Evolutionary conservation across 2,888 invertebrate genomes (phyloP).

Genomic region (Ferdinandea cuprea): DNA sequence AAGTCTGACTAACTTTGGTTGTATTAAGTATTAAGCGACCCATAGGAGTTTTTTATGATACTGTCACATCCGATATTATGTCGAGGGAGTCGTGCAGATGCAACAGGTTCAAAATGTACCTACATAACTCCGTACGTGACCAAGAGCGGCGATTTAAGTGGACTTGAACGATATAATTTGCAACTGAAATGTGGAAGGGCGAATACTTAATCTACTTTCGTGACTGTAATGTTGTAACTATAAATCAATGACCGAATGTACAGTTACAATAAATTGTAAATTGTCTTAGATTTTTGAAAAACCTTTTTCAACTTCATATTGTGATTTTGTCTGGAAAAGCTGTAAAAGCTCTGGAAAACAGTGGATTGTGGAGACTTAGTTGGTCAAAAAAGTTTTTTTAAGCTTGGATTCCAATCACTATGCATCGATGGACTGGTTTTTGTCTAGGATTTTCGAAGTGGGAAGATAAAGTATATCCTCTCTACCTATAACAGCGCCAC

Average conservation of each 20-base stretch:
- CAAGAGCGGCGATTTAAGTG: not conserved
- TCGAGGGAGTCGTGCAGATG: not conserved
- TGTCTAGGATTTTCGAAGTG: too few relatives aligned
- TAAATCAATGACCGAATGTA: not conserved
- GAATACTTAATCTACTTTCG: slow-evolving; percentile 14
- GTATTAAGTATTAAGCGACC: slow-evolving; percentile 13
- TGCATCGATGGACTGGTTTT: too few relatives aligned
- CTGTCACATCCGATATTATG: slow-evolving; percentile 14
- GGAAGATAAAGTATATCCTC: too few relatives aligned
- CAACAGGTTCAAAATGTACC: slow-evolving; percentile 9
- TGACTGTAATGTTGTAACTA: slow-evolving; percentile 17
- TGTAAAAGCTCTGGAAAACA: too few relatives aligned
- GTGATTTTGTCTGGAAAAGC: too few relatives aligned
- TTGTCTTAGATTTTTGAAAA: too few relatives aligned
- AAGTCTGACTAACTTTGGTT: slow-evolving; percentile 25
- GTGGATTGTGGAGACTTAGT: too few relatives aligned
- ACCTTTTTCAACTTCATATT: not conserved
- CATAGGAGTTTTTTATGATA: not conserved
- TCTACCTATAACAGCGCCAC: too few relatives aligned
- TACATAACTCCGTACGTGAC: slow-evolving; percentile 1
- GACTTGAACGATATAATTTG: not conserved
- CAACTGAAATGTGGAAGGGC: not conserved
- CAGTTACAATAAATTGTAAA: too few relatives aligned
- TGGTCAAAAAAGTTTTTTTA: too few relatives aligned
- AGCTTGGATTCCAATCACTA: too few relatives aligned